A percentile compares a stretch with the other conserved stretches of the same genome.
phyloP scores from a whole-genome alignment of 2,888 invertebrate genomes.

The Cheilosia vulpina region DNA sequence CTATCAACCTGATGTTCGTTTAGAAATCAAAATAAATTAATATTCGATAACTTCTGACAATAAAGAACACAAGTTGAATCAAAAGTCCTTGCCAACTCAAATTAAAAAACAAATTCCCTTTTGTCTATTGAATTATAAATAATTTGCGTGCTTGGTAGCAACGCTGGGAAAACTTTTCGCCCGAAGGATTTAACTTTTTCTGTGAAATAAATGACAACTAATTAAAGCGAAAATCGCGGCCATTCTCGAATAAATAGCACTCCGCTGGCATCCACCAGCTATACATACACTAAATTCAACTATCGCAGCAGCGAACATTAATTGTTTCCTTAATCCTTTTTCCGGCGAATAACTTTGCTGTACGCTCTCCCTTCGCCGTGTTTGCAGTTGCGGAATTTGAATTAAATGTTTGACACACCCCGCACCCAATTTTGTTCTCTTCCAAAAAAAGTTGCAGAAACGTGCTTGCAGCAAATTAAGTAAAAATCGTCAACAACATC shows the following conservation, averaged over 20 bases:
- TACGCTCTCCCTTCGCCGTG: not conserved
- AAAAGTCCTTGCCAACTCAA: slow-evolving; percentile 3
- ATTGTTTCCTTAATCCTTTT: slow-evolving; percentile 73
- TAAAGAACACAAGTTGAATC: slow-evolving; percentile 19
- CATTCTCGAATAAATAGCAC: slow-evolving; percentile 35
- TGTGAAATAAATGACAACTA: slow-evolving; percentile 40
- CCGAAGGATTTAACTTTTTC: slow-evolving; percentile 30
- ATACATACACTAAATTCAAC: slow-evolving; percentile 23
- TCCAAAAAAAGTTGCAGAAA: slow-evolving; percentile 6
- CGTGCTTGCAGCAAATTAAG: slow-evolving; percentile 69
- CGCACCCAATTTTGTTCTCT: not conserved
- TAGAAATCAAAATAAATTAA: slow-evolving; percentile 41
- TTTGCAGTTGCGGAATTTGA: slow-evolving; percentile 26
- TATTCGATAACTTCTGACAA: slow-evolving; percentile 34
- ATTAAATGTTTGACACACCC: slow-evolving; percentile 61
- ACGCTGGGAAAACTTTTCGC: slow-evolving; percentile 12
- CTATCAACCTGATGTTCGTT: not conserved
- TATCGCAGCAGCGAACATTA: slow-evolving; percentile 45
- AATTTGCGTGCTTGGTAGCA: slow-evolving; percentile 1
- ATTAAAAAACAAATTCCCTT: slow-evolving; percentile 11
- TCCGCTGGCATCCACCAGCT: not conserved
- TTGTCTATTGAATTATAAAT: slow-evolving; percentile 14
- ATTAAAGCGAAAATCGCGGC: slow-evolving; percentile 57
- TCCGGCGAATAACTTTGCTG: slow-evolving; percentile 26
- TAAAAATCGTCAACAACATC: slow-evolving; percentile 65